Evolutionary conservation across 2,797 vertebrate species (phyloP).

Genomic region (Falco rusticolus): DNA sequence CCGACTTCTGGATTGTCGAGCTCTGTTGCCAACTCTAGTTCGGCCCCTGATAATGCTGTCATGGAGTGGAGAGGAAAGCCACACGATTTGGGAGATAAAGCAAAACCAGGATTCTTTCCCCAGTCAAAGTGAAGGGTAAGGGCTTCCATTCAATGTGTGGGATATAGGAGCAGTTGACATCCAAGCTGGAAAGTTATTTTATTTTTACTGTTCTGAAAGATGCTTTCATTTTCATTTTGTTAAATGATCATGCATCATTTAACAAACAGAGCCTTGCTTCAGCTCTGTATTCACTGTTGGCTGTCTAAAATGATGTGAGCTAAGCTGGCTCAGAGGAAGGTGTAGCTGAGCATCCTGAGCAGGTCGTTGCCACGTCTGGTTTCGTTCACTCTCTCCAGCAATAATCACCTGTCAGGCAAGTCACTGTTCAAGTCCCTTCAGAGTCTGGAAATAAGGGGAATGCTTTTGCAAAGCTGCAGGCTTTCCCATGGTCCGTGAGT

Average conservation of each 20-base stretch:
- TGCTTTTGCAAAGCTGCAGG: background rate
- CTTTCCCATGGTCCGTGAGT: background rate
- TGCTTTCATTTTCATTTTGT: too few species aligned
- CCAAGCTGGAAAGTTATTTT: background rate
- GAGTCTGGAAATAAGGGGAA: background rate
- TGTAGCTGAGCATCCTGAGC: background rate
- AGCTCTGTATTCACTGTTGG: background rate
- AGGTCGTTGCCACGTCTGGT: background rate
- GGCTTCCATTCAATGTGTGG: background rate
- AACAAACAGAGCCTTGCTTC: background rate
- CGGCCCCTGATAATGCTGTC: background rate
- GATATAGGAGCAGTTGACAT: background rate
- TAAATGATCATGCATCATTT: background rate
- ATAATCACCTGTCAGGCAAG: background rate
- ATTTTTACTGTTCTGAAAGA: background rate
- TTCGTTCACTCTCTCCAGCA: background rate
- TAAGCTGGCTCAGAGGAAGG: background rate
- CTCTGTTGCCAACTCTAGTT: background rate
- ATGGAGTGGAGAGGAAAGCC: background rate
- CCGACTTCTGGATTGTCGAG: background rate
- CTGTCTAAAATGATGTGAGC: background rate
- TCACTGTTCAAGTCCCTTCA: background rate
- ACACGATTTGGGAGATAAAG: background rate
- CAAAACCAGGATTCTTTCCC: background rate
- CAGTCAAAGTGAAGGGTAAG: background rate